Conservation (phyloP, 1,140 invertebrate species). For the Calephelis virginiensis region DNA sequence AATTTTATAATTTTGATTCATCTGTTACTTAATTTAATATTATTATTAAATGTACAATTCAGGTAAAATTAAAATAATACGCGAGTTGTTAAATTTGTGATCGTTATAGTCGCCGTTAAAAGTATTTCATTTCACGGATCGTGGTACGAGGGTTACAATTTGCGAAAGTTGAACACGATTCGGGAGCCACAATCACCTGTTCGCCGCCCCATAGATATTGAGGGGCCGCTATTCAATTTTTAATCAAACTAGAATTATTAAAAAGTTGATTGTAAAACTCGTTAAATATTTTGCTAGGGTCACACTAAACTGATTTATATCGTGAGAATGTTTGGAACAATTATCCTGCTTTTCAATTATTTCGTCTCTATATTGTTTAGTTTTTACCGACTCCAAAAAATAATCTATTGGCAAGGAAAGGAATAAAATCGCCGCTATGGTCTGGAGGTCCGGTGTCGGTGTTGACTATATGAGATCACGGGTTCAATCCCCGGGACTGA, state of each 20-base stretch:
- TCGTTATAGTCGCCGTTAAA: background rate
- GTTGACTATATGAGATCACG: too few relatives aligned
- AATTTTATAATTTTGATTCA: too few relatives aligned
- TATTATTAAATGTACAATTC: too few relatives aligned
- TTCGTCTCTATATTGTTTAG: too few relatives aligned
- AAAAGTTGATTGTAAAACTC: conserved; percentile 27
- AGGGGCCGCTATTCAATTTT: conserved; percentile 34
- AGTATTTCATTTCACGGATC: background rate
- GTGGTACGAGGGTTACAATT: conserved; percentile 25
- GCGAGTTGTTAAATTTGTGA: background rate
- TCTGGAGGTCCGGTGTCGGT: too few relatives aligned
- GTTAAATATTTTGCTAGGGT: conserved; percentile 36
- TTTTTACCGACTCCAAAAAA: too few relatives aligned
- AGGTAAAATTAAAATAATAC: background rate
- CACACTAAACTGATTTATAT: conserved; percentile 35
- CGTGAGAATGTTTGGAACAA: conserved; percentile 33
- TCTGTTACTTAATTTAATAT: too few relatives aligned
- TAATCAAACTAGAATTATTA: conserved; percentile 49
- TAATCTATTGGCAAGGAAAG: too few relatives aligned
- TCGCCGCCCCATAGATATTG: conserved; percentile 33
- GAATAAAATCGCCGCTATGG: too few relatives aligned
- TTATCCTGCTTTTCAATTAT: too few relatives aligned
- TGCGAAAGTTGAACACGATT: conserved; percentile 20
- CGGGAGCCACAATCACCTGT: conserved; percentile 20
- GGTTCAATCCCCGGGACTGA: too few relatives aligned